Evolutionary conservation across 2,888 invertebrate genomes (phyloP).

Genomic region (Drosophila algonquin): DNA sequence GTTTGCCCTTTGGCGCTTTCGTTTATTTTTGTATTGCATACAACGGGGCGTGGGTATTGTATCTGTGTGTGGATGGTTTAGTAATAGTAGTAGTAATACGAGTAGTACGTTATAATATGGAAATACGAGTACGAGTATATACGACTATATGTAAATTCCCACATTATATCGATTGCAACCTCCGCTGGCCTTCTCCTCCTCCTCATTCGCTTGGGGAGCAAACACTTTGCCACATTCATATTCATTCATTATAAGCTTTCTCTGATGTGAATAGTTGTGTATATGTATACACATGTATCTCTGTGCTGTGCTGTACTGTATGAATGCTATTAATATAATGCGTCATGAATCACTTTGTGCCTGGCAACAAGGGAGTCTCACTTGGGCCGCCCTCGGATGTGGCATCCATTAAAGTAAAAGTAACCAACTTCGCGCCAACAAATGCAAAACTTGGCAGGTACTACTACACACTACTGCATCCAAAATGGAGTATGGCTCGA

Average conservation of each 20-base stretch:
- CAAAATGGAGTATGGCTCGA: background rate
- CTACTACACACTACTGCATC: constrained; percentile 7
- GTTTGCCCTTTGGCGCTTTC: constrained; percentile 54
- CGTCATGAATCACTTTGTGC: background rate
- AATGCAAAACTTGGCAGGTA: constrained; percentile 1
- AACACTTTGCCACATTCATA: constrained; percentile 1
- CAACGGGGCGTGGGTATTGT: constrained; percentile 26
- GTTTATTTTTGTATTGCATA: constrained; percentile 58
- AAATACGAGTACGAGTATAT: background rate
- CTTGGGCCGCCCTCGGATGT: too few species aligned
- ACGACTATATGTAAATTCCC: constrained; percentile 19
- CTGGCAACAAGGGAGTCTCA: background rate
- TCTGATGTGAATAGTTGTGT: background rate
- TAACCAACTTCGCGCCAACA: background rate
- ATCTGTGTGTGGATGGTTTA: background rate
- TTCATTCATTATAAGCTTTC: constrained; percentile 21
- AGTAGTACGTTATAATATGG: background rate
- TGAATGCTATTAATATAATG: background rate
- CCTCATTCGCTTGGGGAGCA: background rate
- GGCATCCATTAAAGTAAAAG: background rate
- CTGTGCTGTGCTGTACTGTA: too few species aligned
- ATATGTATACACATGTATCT: background rate
- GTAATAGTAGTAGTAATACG: too few species aligned
- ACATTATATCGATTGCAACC: constrained; percentile 57
- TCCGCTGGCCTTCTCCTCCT: too few species aligned